Percentiles rank a stretch among this genome's conserved stretches.
Conservation (phyloP, 2,888 invertebrate genomes). For the Amblyteles armatorius region DNA sequence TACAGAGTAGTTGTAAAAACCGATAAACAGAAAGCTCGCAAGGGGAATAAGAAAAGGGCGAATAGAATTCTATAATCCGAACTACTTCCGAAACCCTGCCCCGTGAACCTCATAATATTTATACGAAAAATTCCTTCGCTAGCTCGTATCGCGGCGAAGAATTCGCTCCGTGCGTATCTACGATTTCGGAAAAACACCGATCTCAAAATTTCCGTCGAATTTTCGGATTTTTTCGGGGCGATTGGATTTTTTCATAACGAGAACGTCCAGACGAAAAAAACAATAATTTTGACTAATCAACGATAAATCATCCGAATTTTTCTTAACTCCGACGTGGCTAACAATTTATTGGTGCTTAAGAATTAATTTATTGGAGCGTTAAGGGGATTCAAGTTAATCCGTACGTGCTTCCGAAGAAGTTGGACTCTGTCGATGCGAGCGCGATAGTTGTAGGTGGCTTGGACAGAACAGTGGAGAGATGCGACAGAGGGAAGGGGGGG, state of each 20-base stretch:
- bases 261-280: conserved; percentile 2
- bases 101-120: conserved; percentile 69
- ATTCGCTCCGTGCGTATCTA: not conserved
- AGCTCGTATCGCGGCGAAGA: conserved; percentile 16
- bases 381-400: conserved; percentile 51
- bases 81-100: conserved; percentile 13
- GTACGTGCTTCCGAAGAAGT: conserved; percentile 6
- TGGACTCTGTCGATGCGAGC: conserved; percentile 14
- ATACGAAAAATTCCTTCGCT: conserved; percentile 64
- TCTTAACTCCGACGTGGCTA: not conserved
- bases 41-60: conserved; percentile 45
- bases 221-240: conserved; percentile 6
- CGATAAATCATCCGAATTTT: conserved; percentile 24
- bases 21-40: conserved; percentile 50
- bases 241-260: not conserved
- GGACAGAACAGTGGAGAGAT: conserved; percentile 25
- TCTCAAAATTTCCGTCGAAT: not conserved
- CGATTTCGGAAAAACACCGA: not conserved
- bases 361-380: conserved; percentile 16
- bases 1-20: conserved; percentile 27
- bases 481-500: not conserved
- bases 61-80: conserved; percentile 10
- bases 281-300: not conserved
- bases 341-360: conserved; percentile 18
- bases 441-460: not conserved